Conservation (phyloP, 92 coral and sea anemone genomes). For the Phenganax marumi region DNA sequence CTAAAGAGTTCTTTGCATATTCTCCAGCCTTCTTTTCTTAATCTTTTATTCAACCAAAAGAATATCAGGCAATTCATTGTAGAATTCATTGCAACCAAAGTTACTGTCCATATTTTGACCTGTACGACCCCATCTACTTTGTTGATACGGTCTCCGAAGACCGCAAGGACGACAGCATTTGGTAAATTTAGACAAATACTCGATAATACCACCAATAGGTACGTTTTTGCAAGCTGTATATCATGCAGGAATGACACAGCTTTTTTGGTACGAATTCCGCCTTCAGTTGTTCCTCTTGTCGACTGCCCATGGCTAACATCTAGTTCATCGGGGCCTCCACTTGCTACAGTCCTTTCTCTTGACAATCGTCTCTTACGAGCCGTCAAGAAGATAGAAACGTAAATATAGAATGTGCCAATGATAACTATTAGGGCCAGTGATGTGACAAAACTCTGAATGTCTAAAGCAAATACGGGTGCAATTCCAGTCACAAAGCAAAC, state of each 20-base stretch:
- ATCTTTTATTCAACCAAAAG: slow-evolving; percentile 32
- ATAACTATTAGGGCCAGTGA: slow-evolving; percentile 13
- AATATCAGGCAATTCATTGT: slow-evolving; percentile 26
- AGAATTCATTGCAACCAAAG: slow-evolving; percentile 14
- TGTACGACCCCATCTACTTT: not conserved
- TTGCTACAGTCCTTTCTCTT: not conserved
- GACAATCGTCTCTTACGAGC: not conserved
- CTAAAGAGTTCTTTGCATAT: slow-evolving; percentile 6
- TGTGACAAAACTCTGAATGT: slow-evolving; percentile 26
- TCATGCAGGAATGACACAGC: slow-evolving; percentile 28
- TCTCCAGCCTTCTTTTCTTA: slow-evolving; percentile 29
- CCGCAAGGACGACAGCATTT: slow-evolving; percentile 14
- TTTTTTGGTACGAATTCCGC: not conserved
- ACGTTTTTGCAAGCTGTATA: slow-evolving; percentile 25
- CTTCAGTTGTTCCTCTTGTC: not conserved
- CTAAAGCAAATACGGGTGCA: slow-evolving; percentile 15
- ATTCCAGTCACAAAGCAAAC: slow-evolving; percentile 19
- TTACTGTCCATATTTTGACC: slow-evolving; percentile 2
- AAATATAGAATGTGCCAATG: slow-evolving; percentile 12
- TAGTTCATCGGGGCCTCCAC: not conserved
- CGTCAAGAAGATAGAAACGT: not conserved
- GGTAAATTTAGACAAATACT: slow-evolving; percentile 25
- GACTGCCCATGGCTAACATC: not conserved
- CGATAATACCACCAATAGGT: not conserved
- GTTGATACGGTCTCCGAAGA: not conserved